Evolutionary conservation across 2,888 invertebrate species (phyloP), one percentile per base, ranked within the genome.

Genomic region (Agriopis marginaria): DNA sequence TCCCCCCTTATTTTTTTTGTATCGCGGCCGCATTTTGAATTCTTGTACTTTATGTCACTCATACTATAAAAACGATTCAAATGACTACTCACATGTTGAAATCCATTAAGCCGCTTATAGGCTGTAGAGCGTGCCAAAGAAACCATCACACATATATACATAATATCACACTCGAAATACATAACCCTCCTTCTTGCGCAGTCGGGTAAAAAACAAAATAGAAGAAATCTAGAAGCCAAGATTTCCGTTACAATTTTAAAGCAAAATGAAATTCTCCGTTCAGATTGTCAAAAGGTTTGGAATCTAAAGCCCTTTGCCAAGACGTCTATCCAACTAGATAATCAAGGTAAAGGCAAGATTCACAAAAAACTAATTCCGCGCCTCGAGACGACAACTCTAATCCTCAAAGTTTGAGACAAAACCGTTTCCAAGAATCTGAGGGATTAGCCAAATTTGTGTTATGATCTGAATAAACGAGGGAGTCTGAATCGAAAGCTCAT

Each of bases 381-480:
- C 44, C 70, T 63, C 47, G 14, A 63, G 66, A 54, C 63, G 63
- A 44, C 63, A 53, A n/a, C 59, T 66, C 62, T 66, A 67, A 71
- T 71, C 67, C 56, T 53, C 64, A 45, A 71, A 67, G 61, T 71
- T 71, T 40, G 56, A 65, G 62, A 64, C 67, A 71, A 71, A 67
- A 58, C 47, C 67, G 32, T 64, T 60, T 45, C 39, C 47, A 55
- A 55, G 60, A 67, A 65, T 64, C 64, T 70, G 66, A 71, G 39
- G 64, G 61, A 71, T 71, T 64, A 71, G 61, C 58, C 53, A 64
- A 67, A 71, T 71, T 67, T 64, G 67, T 67, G 67, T 71, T 71
- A 64, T 71, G 67, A 67, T 60, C 67, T 62, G 67, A 71, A 67
- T 71, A 71, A 67, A 71, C 64, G 67, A 68, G 60, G 47, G 61